Percentiles rank a stretch among this genome's conserved stretches.
phyloP scores from a whole-genome alignment of 2,888 invertebrate species.

The Podabrus alpinus region DNA sequence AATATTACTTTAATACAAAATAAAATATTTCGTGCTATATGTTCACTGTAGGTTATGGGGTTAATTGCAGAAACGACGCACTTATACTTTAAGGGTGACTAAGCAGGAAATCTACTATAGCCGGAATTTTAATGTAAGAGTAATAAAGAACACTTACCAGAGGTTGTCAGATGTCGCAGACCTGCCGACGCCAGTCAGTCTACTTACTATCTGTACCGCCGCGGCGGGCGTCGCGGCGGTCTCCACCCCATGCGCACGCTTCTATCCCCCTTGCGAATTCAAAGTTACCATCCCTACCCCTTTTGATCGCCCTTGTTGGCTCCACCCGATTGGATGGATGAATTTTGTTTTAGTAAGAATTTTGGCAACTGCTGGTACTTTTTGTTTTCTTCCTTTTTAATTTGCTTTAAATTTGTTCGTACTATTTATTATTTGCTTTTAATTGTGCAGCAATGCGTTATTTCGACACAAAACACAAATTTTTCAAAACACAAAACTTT shows the following conservation, averaged over 20 bases:
- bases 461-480: neutral
- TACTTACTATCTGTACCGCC: conserved; percentile 59
- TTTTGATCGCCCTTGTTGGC: conserved; percentile 48
- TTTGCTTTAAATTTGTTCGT: conserved; percentile 20
- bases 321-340: conserved; percentile 44
- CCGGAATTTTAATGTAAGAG: conserved; percentile 25
- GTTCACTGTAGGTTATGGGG: neutral
- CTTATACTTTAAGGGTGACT: conserved; percentile 12
- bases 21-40: neutral
- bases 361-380: conserved; percentile 42
- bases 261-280: conserved; percentile 53
- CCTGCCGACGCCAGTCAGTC: conserved; percentile 58
- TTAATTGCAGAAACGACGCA: neutral
- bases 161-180: conserved; percentile 46
- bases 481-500: neutral
- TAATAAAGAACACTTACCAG: conserved; percentile 42
- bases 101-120: conserved; percentile 23
- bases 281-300: conserved; percentile 43
- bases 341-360: conserved; percentile 47
- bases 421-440: conserved; percentile 21
- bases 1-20: neutral
- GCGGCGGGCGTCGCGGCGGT: conserved; percentile 68
- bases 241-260: conserved; percentile 61
- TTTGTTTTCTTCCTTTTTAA: conserved; percentile 30
- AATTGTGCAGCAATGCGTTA: neutral